Evolutionary conservation across 64 coral and sea anemone genomes (phyloP).

Genomic region (Acropora yongei): DNA sequence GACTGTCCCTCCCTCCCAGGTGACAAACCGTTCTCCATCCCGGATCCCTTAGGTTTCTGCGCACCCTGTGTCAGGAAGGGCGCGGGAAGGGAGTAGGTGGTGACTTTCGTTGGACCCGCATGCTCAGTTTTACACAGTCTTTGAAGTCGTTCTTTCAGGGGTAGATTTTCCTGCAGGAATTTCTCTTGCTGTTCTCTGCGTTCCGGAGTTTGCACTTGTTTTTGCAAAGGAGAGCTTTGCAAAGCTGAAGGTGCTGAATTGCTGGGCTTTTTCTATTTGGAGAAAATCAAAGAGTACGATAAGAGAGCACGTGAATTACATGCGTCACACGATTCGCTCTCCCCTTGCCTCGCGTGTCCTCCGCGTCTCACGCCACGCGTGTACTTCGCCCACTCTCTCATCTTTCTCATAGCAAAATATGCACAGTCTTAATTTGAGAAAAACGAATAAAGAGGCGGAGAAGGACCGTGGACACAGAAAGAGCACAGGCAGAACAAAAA

Average conservation of each 20-base stretch:
- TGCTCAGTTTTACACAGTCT: conserved; percentile 16
- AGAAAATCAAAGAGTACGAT: background rate
- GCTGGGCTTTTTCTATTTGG: background rate
- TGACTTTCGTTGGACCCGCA: conserved; percentile 1
- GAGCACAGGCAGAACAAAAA: too few relatives aligned
- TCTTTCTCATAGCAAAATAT: too few relatives aligned
- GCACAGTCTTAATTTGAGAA: too few relatives aligned
- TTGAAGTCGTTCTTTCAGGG: conserved; percentile 36
- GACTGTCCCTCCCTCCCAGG: background rate
- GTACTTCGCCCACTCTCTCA: too few relatives aligned
- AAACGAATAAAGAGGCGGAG: too few relatives aligned
- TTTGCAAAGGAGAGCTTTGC: background rate
- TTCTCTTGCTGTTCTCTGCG: conserved; percentile 32
- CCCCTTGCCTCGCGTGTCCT: too few relatives aligned
- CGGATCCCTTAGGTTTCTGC: background rate
- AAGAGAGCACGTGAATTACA: too few relatives aligned
- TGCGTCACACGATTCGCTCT: too few relatives aligned
- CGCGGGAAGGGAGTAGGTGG: conserved; percentile 25
- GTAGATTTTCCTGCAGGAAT: conserved; percentile 64
- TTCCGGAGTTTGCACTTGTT: conserved; percentile 17
- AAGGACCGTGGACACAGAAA: too few relatives aligned
- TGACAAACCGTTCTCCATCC: conserved; percentile 10
- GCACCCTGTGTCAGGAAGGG: background rate
- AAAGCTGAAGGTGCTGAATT: background rate
- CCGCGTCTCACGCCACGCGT: too few relatives aligned